phyloP scores from a whole-genome alignment of 2,888 invertebrate species.

The Drosophila flavopinicola region DNA sequence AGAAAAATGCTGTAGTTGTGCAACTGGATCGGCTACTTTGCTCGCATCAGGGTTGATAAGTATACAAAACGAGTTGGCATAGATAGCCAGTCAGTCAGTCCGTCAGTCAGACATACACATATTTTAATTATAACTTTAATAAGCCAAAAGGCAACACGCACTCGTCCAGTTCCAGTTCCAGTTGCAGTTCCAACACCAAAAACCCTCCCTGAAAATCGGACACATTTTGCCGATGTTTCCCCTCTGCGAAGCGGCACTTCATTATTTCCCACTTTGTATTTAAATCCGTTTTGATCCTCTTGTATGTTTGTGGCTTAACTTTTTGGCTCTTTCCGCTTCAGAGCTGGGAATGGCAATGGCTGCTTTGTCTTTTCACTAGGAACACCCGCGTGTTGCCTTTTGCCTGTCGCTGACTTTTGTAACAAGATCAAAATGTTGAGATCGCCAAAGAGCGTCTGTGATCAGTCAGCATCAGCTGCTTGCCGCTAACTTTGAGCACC shows the following conservation, averaged over 20 bases:
- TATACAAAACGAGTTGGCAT: slow-evolving; percentile 3
- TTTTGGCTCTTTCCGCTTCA: slow-evolving; percentile 76
- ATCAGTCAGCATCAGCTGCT: slow-evolving; percentile 51
- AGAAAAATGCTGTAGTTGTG: slow-evolving; percentile 39
- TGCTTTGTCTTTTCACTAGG: slow-evolving; percentile 25
- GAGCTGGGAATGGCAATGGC: slow-evolving; percentile 22
- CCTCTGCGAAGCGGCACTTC: slow-evolving; percentile 62
- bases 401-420: slow-evolving; percentile 72
- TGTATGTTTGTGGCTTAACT: slow-evolving; percentile 81
- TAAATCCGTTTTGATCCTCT: slow-evolving; percentile 80
- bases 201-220: slow-evolving; percentile 27
- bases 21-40: slow-evolving; percentile 18
- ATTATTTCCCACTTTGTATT: slow-evolving; percentile 79
- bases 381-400: slow-evolving; percentile 66
- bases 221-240: slow-evolving; percentile 24
- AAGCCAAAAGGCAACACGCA: slow-evolving; percentile 70
- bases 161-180: no score
- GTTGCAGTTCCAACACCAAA: slow-evolving; percentile 17
- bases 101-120: slow-evolving; percentile 40
- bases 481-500: slow-evolving; percentile 60
- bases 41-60: slow-evolving; percentile 32
- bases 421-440: slow-evolving; percentile 72
- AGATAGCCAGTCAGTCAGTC: slow-evolving; percentile 15
- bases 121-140: slow-evolving; percentile 78
- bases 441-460: slow-evolving; percentile 45